Evolutionary conservation across 2,888 invertebrate species (phyloP).

Genomic region (Acanthosepion lycidas): DNA sequence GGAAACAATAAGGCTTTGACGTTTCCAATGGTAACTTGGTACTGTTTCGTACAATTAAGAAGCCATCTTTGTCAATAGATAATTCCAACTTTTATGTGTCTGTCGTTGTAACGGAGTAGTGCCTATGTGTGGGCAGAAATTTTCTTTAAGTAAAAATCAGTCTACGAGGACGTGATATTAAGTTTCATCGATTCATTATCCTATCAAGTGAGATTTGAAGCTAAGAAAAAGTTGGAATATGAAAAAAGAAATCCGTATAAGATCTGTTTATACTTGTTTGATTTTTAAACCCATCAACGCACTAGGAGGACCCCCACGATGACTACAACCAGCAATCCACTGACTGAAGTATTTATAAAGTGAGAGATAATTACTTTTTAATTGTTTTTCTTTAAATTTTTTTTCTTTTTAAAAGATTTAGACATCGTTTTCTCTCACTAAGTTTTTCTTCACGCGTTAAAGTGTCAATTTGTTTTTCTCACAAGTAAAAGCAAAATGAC

Average conservation of each 20-base stretch:
- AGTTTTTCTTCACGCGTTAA: not conserved
- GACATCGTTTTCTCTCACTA: not conserved
- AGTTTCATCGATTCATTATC: not conserved
- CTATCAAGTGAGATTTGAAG: not conserved
- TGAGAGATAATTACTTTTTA: not conserved
- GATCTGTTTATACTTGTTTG: not conserved
- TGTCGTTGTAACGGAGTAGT: not conserved
- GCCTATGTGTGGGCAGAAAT: not conserved
- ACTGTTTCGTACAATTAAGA: not conserved
- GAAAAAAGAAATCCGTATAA: not conserved
- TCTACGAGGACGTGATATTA: not conserved
- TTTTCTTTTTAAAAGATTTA: not conserved
- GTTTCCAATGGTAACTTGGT: not conserved
- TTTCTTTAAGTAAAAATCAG: not conserved
- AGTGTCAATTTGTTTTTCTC: not conserved
- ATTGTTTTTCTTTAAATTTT: not conserved
- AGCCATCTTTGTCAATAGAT: not conserved
- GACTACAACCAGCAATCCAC: not conserved
- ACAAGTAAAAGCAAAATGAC: not conserved
- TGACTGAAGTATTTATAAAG: not conserved
- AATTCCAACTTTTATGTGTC: not conserved
- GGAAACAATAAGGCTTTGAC: not conserved
- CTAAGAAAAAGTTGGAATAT: not conserved
- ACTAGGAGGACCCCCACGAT: conserved; percentile 8
- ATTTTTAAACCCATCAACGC: conserved; percentile 21